These are phyloP conservation scores for Hydrophis major DNA, from an alignment of 2,797 vertebrate genomes.

Conservation along the genomic window DNA sequence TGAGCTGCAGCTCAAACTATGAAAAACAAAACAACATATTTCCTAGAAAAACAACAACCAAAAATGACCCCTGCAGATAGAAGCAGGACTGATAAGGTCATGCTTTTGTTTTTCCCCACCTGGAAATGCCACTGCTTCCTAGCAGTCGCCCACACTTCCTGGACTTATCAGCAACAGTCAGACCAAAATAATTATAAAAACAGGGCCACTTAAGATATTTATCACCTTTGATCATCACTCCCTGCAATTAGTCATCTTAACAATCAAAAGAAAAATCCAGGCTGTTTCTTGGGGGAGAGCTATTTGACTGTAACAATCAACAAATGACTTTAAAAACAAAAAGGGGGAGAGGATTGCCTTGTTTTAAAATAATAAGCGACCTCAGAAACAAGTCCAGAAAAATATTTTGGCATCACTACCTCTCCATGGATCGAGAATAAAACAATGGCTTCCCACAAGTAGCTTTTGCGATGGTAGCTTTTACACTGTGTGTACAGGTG, in stretches of 20 bases:
- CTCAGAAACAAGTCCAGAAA: slow-evolving; percentile 24
- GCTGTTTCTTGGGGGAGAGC: slow-evolving; percentile 3
- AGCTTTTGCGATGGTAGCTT: neutral
- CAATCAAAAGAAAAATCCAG: slow-evolving; percentile 53
- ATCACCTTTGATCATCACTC: slow-evolving; percentile 35
- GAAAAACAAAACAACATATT: neutral
- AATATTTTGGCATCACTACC: neutral
- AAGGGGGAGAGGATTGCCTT: neutral
- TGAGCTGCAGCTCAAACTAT: neutral
- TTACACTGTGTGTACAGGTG: neutral
- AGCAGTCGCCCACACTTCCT: slow-evolving; percentile 45
- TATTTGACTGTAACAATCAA: slow-evolving; percentile 38
- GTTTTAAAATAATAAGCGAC: slow-evolving; percentile 36
- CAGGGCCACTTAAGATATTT: slow-evolving; percentile 44
- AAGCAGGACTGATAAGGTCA: slow-evolving; percentile 2
- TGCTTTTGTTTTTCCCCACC: slow-evolving; percentile 20
- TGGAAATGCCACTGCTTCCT: slow-evolving; percentile 36
- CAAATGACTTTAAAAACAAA: slow-evolving; percentile 52
- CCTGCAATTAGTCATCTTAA: slow-evolving; percentile 57
- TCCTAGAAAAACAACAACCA: neutral
- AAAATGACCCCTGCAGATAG: neutral
- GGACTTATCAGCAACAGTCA: slow-evolving; percentile 55
- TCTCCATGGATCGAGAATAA: neutral
- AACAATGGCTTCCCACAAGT: neutral
- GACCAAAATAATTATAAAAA: slow-evolving; percentile 32